phyloP scores from a whole-genome alignment of 2,888 invertebrate genomes.

The Pyrrhosoma nymphula region DNA sequence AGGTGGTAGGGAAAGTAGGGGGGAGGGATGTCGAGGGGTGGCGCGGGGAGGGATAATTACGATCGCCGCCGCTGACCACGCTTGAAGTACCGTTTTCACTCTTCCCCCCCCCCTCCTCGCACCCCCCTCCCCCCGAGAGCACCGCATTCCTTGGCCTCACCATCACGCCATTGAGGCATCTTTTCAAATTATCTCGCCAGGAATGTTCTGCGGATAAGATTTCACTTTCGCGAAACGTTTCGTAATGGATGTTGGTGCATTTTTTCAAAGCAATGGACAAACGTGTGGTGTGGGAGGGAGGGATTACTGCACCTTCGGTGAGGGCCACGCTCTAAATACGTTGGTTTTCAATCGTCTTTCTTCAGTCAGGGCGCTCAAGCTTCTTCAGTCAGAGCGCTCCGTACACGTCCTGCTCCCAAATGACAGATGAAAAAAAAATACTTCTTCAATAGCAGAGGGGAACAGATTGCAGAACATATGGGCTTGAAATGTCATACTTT shows the following conservation, averaged over 20 bases:
- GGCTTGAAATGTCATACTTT: too few species aligned
- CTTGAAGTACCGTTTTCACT: constrained; percentile 16
- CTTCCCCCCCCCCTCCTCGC: background rate
- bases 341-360: background rate
- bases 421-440: too few species aligned
- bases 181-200: constrained; percentile 30
- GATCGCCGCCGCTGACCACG: background rate
- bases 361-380: background rate
- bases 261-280: background rate
- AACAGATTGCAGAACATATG: too few species aligned
- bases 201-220: background rate
- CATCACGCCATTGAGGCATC: constrained; percentile 23
- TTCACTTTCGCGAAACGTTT: constrained; percentile 18
- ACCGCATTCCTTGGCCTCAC: background rate
- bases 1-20: too few species aligned
- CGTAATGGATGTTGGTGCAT: background rate
- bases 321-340: background rate
- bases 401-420: too few species aligned
- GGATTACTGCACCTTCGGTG: background rate
- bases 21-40: background rate
- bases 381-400: too few species aligned
- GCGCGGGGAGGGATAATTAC: background rate
- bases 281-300: background rate
- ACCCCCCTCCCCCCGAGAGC: background rate
- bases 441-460: too few species aligned